These are phyloP conservation scores for Drosophila lutescens DNA, from an alignment of 2,888 invertebrate species.

Conservation along the genomic window DNA sequence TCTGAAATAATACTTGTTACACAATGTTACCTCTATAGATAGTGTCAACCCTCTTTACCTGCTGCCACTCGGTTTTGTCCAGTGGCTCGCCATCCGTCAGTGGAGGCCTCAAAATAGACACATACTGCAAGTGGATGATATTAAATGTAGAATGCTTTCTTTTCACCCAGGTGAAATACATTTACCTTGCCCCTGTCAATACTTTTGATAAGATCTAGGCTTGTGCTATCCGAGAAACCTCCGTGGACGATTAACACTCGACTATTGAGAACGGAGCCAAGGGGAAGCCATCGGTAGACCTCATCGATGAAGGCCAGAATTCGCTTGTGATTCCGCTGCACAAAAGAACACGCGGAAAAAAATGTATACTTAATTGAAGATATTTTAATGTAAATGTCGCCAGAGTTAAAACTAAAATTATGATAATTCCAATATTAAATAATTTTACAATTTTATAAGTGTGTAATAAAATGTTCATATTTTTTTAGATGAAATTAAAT, in stretches of 20 bases:
- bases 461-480: too few species aligned
- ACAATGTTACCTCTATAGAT: slow-evolving; percentile 41
- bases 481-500: too few species aligned
- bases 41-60: slow-evolving; percentile 85
- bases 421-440: too few species aligned
- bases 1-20: slow-evolving; percentile 84
- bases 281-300: slow-evolving; percentile 95
- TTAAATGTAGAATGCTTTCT: fast-evolving
- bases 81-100: slow-evolving; percentile 89
- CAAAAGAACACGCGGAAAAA: slow-evolving; percentile 75
- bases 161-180: too few species aligned
- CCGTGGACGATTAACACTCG: slow-evolving; percentile 96
- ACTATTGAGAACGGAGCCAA: slow-evolving; percentile 95
- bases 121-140: slow-evolving; percentile 86
- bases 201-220: slow-evolving; percentile 91
- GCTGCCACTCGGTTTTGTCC: slow-evolving; percentile 95
- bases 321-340: slow-evolving; percentile 90
- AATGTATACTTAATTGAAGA: background rate
- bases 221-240: slow-evolving; percentile 95
- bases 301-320: slow-evolving; percentile 93
- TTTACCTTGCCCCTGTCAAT: slow-evolving; percentile 93
- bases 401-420: too few species aligned
- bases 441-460: too few species aligned
- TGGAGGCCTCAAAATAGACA: slow-evolving; percentile 93
- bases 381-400: too few species aligned